phyloP scores from a whole-genome alignment of 2,797 vertebrate genomes.

The Knipowitschia caucasica region DNA sequence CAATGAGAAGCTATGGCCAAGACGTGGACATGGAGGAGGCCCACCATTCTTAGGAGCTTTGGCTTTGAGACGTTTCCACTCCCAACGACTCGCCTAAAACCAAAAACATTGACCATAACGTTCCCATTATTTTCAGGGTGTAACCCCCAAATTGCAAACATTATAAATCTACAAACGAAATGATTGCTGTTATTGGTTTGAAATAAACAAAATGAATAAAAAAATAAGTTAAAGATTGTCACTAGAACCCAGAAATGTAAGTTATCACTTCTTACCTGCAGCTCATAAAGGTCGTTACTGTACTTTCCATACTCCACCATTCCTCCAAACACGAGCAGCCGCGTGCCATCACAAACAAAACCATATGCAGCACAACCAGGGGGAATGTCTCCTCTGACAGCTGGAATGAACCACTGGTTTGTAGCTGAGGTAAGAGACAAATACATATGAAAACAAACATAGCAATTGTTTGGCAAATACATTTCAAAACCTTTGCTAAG shows the following conservation, averaged over 20 bases:
- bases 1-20: slow-evolving; percentile 95
- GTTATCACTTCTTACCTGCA: slow-evolving; percentile 79
- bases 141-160: too few relatives aligned
- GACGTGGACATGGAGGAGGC: slow-evolving; percentile 89
- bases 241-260: too few relatives aligned
- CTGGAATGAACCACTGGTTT: slow-evolving; percentile 97
- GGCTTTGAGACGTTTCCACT: slow-evolving; percentile 95
- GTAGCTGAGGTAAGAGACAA: slow-evolving; percentile 73
- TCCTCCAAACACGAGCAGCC: slow-evolving; percentile 91
- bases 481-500: too few relatives aligned
- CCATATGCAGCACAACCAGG: slow-evolving; percentile 95
- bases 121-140: not conserved
- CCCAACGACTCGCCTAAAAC: slow-evolving; percentile 92
- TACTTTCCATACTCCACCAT: slow-evolving; percentile 98
- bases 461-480: too few relatives aligned
- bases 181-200: too few relatives aligned
- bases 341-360: slow-evolving; percentile 93
- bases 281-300: slow-evolving; percentile 95
- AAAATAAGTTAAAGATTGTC: too few relatives aligned
- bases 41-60: slow-evolving; percentile 95
- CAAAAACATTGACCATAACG: not conserved
- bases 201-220: too few relatives aligned
- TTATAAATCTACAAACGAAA: too few relatives aligned
- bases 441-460: not conserved
- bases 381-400: slow-evolving; percentile 91